Conservation (phyloP, 1,140 invertebrate genomes). For the Paraescarpia echinospica region DNA sequence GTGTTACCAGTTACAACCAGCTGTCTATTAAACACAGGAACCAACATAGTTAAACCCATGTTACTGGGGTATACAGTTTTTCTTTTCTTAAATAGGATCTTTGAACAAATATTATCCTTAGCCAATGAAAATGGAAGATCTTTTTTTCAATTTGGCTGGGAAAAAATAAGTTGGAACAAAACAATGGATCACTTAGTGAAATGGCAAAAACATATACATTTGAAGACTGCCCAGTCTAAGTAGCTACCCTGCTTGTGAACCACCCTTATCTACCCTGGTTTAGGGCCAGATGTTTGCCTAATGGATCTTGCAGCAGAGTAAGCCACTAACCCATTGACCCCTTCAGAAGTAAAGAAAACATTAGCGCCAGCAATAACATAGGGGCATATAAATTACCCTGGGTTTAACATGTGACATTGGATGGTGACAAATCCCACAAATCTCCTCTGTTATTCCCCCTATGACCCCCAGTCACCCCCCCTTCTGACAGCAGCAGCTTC, state of each 20-base stretch:
- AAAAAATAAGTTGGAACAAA: too few species aligned
- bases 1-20: background rate
- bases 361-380: background rate
- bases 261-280: background rate
- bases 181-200: too few species aligned
- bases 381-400: background rate
- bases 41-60: background rate
- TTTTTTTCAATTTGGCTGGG: too few species aligned
- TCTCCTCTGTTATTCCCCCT: background rate
- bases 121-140: too few species aligned
- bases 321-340: background rate
- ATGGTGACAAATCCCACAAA: background rate
- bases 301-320: background rate
- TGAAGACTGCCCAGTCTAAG: background rate
- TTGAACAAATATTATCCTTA: too few species aligned
- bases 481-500: background rate
- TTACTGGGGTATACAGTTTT: background rate
- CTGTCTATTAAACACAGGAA: background rate
- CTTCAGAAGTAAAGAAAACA: background rate
- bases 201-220: too few species aligned
- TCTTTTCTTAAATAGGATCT: background rate
- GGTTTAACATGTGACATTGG: background rate
- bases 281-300: background rate
- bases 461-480: too few species aligned
- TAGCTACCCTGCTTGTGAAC: background rate